Evolutionary conservation across 2,888 invertebrate species (phyloP).

Genomic region (Glaucopsyche alexis): DNA sequence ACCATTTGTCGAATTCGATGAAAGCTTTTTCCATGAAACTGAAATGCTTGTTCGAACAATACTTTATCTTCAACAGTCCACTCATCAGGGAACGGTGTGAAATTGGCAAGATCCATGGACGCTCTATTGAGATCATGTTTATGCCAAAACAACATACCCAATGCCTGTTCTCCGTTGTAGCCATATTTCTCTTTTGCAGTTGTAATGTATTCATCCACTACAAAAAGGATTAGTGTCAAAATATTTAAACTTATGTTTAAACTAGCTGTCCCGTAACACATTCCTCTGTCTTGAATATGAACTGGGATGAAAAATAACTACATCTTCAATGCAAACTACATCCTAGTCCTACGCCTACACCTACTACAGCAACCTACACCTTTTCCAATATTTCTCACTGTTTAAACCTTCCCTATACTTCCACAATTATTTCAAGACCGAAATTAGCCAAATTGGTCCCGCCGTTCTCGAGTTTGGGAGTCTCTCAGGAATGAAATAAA

Average conservation of each 20-base stretch:
- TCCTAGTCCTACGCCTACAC: no score
- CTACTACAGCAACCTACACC: no score
- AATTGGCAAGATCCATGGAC: conserved; percentile 95
- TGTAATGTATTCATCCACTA: conserved; percentile 97
- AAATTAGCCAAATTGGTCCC: no score
- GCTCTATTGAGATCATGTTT: conserved; percentile 97
- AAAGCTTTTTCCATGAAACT: conserved; percentile 98
- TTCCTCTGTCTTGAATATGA: no score
- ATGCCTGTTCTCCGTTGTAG: conserved; percentile 97
- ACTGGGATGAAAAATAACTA: no score
- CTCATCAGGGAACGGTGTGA: conserved; percentile 98
- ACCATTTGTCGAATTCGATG: conserved; percentile 99
- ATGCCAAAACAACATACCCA: conserved; percentile 99
- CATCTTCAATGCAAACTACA: no score
- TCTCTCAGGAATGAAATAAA: no score
- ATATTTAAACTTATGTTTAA: not conserved
- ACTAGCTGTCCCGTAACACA: no score
- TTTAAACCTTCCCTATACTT: no score
- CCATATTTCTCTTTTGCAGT: conserved; percentile 98
- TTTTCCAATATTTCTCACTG: no score
- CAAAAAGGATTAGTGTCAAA: conserved; percentile 44
- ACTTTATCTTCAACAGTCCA: conserved; percentile 99
- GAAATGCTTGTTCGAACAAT: conserved; percentile 98
- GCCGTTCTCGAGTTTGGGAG: no score
- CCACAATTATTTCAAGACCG: no score